Conservation (phyloP, 1,140 invertebrate species). For the Bombus turneri region DNA sequence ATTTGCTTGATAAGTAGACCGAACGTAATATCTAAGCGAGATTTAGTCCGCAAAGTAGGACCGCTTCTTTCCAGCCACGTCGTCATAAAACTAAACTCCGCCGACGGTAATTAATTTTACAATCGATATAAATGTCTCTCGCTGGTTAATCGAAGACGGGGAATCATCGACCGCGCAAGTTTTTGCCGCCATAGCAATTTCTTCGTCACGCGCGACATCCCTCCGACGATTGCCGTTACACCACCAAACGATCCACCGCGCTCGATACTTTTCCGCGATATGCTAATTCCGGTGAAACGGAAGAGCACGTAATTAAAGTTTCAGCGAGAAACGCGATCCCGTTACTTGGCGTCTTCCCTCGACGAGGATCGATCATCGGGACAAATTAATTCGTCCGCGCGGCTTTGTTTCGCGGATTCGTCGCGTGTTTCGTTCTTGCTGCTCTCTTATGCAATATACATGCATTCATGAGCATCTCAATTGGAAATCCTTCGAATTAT, state of each 20-base stretch:
- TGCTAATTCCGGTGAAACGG: constrained; percentile 11
- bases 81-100: not conserved
- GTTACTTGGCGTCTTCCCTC: not conserved
- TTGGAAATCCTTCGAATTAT: not conserved
- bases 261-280: constrained; percentile 1
- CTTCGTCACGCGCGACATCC: not conserved
- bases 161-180: not conserved
- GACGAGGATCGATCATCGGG: constrained; percentile 1
- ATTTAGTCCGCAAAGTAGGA: not conserved
- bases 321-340: not conserved
- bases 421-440: not conserved
- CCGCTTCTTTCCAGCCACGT: not conserved
- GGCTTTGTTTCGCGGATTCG: too few relatives aligned
- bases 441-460: not conserved
- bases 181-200: constrained; percentile 11
- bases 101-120: constrained; percentile 9
- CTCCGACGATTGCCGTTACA: not conserved
- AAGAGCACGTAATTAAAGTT: constrained; percentile 24
- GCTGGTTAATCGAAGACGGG: constrained; percentile 1
- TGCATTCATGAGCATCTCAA: not conserved
- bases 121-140: not conserved
- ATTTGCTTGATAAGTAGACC: not conserved
- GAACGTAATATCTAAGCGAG: not conserved
- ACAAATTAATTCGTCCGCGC: constrained; percentile 9
- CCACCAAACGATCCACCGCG: not conserved